Percentiles rank a stretch among this genome's conserved stretches.
Conservation (phyloP, 2,888 invertebrate species). For the Rhamnusium bicolor region DNA sequence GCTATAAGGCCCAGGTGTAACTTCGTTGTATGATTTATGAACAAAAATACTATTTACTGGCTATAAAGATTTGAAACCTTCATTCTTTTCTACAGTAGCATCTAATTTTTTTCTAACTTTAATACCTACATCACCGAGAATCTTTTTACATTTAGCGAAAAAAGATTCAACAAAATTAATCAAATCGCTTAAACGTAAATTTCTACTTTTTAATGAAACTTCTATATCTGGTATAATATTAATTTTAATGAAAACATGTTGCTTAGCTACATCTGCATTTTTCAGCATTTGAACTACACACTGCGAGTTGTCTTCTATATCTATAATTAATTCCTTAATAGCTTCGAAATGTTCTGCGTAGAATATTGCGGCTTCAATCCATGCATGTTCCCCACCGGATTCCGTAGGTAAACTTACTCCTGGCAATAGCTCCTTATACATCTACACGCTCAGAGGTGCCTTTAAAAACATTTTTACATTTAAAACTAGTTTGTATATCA, state of each 20-base stretch:
- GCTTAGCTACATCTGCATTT: too few relatives aligned
- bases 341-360: too few relatives aligned
- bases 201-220: conserved; percentile 18
- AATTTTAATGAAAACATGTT: too few relatives aligned
- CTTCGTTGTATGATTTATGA: conserved; percentile 5
- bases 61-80: conserved; percentile 14
- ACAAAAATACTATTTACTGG: conserved; percentile 14
- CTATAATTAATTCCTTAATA: too few relatives aligned
- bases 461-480: too few relatives aligned
- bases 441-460: too few relatives aligned
- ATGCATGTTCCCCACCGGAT: conserved; percentile 47
- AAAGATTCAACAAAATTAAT: conserved; percentile 18
- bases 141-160: conserved; percentile 19
- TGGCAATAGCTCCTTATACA: conserved; percentile 39
- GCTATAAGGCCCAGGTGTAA: conserved; percentile 1
- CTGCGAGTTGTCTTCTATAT: too few relatives aligned
- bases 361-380: too few relatives aligned
- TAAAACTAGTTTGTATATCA: too few relatives aligned
- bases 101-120: conserved; percentile 11
- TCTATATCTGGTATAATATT: conserved; percentile 19
- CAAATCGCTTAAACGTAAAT: conserved; percentile 14
- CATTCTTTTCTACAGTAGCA: conserved; percentile 24
- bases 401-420: conserved; percentile 43
- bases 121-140: conserved; percentile 15
- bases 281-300: too few relatives aligned